Conservation (phyloP, 1,140 invertebrate genomes). For the Drosophila equinoxialis region DNA sequence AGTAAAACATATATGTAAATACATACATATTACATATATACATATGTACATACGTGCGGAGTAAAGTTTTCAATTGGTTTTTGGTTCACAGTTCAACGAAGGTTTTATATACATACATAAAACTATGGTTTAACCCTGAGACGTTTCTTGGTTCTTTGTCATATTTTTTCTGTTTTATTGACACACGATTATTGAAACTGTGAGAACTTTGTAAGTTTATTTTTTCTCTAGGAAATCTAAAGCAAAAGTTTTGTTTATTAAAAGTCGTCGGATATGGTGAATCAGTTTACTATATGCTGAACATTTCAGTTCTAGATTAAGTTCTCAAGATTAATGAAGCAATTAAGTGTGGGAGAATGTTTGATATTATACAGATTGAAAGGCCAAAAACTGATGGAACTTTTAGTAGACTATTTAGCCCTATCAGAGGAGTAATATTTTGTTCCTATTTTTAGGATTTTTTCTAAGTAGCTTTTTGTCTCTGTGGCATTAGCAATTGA, state of each 20-base stretch:
- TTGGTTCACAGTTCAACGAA: background rate
- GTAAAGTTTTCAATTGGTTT: conserved; percentile 3
- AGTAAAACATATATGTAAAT: conserved; percentile 48
- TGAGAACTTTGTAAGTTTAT: background rate
- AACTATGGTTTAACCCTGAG: background rate
- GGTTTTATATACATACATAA: background rate
- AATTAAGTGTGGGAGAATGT: too few relatives aligned
- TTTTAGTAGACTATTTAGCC: too few relatives aligned
- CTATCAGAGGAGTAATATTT: too few relatives aligned
- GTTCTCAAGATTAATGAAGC: too few relatives aligned
- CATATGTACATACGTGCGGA: conserved; percentile 1
- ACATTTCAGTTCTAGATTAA: too few relatives aligned
- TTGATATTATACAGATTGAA: too few relatives aligned
- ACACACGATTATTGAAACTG: conserved; percentile 1
- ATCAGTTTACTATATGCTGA: too few relatives aligned
- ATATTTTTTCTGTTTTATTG: background rate
- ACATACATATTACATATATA: conserved; percentile 7
- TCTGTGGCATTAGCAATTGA: background rate
- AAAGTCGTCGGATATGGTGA: too few relatives aligned
- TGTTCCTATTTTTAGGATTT: too few relatives aligned
- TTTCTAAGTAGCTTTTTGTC: too few relatives aligned
- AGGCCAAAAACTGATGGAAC: too few relatives aligned
- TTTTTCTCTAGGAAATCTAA: background rate
- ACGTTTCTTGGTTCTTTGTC: background rate
- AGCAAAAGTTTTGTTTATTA: background rate